Conservation (phyloP, 1,140 invertebrate genomes). For the Caenorhabditis elegans region DNA sequence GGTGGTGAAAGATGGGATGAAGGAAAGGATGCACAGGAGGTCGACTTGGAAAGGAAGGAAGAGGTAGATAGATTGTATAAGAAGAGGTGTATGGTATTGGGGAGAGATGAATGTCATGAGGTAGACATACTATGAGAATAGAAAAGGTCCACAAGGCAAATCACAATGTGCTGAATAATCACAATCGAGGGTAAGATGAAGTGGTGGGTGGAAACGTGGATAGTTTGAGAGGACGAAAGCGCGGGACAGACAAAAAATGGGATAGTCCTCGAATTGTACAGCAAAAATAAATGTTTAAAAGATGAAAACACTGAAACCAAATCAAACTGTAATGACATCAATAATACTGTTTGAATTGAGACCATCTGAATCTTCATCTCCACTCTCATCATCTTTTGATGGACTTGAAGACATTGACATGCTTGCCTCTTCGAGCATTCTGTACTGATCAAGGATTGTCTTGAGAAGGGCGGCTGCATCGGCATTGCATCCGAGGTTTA, state of each 20-base stretch:
- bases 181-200: slow-evolving; percentile 18
- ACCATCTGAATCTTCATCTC: neutral
- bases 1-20: neutral
- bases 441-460: slow-evolving; percentile 29
- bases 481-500: neutral
- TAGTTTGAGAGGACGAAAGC: neutral
- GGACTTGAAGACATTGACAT: slow-evolving; percentile 13
- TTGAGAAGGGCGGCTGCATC: neutral
- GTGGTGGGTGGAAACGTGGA: slow-evolving; percentile 2
- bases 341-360: neutral
- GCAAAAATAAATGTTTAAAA: neutral
- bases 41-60: neutral
- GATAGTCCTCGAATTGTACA: slow-evolving; percentile 20
- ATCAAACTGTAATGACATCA: slow-evolving; percentile 22
- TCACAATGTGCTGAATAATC: slow-evolving; percentile 28
- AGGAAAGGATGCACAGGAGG: neutral
- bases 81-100: neutral
- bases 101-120: neutral
- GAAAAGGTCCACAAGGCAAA: neutral
- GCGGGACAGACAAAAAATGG: neutral
- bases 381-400: slow-evolving; percentile 8
- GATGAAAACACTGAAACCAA: too few relatives aligned
- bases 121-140: neutral
- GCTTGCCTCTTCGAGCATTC: slow-evolving; percentile 12
- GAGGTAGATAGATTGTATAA: neutral